These are phyloP conservation scores for Allygus modestus DNA, from an alignment of 2,888 invertebrate species.

Conservation along the genomic window DNA sequence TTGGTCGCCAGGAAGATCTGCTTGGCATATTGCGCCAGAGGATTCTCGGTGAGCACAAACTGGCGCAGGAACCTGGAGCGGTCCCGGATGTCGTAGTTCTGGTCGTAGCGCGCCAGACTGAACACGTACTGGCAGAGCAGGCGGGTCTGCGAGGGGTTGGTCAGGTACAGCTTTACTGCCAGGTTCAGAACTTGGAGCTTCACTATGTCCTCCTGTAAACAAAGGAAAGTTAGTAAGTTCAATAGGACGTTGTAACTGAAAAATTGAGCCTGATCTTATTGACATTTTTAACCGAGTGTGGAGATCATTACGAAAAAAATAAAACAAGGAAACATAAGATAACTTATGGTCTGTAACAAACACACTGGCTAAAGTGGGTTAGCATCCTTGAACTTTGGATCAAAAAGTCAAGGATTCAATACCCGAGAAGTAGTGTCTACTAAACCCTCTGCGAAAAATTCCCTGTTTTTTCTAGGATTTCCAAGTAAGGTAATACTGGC, in stretches of 20 bases:
- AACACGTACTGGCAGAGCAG: conserved; percentile 95
- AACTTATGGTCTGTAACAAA: no score
- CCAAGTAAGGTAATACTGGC: no score
- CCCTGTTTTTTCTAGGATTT: no score
- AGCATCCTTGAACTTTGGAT: no score
- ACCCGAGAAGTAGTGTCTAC: no score
- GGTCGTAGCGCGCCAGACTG: conserved; percentile 96
- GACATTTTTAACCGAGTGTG: no score
- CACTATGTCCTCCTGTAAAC: conserved; percentile 91
- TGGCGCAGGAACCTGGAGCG: conserved; percentile 92
- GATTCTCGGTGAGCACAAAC: conserved; percentile 83
- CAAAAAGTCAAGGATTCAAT: no score
- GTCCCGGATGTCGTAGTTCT: conserved; percentile 98
- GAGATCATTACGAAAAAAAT: no score
- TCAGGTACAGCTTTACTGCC: conserved; percentile 94
- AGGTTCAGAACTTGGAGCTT: conserved; percentile 97
- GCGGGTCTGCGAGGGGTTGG: conserved; percentile 90
- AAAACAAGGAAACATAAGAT: no score
- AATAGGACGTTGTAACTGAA: background rate
- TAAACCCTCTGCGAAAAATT: no score
- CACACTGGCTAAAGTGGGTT: no score
- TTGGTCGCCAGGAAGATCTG: conserved; percentile 94
- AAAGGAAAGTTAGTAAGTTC: conserved; percentile 62
- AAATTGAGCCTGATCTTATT: conserved; percentile 5
- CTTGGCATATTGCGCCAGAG: conserved; percentile 83